Base-by-base conservation (phyloP, 2,113 vertebrate species). In the Leucoraja erinaceus region DNA sequence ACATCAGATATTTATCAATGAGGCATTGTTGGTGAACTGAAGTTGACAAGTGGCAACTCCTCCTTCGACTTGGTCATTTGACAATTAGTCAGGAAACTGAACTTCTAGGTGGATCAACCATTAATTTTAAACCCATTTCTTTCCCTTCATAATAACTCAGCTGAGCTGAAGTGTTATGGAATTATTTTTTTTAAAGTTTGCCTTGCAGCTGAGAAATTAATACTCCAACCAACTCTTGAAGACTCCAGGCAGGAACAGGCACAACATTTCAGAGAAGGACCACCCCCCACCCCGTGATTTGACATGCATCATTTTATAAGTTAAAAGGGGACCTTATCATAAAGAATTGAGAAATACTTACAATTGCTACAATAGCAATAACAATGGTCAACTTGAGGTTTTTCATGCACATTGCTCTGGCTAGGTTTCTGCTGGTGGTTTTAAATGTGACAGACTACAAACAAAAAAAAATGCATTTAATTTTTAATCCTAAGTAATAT, bases 391-490 rank as follows among this genome's bases (percentile, higher is more conserved):
- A 95, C 95, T 99, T 99, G 94, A 99, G 97, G 95, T 99, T 99
- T 96, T 99, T 99, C 98, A 99, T 99, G 94, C 98, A 99, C 98
- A 99, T 99, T 94, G 99, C 98, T 93, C 98, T 96, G 11, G 99
- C 98, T 76, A 99, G 97, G 95, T 99, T 99, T 95, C 99, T 97
- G 96, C 98, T 99, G 77, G 98, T 99, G 9, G 98, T 99, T 97
- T 99, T 99, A 95, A 99, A 99, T 93, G 98, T 98, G 93, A 99
- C 98, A 0, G 99, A 99, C 99, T 99, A 93, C 20, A 38, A 75
- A 28, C 93, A 93, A 94, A 94, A 94, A 93, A 0, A 0, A 83
- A 93, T 90, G n/a, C 5, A 72, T 22, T 0, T 76, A 54, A 66
- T 14, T 47, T 47, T 47, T 74, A 75, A 12, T 3, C 0, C 93